Evolutionary conservation across 2,888 invertebrate species (phyloP), one percentile per base, ranked within the genome.

Genomic region (Leucoma salicis): DNA sequence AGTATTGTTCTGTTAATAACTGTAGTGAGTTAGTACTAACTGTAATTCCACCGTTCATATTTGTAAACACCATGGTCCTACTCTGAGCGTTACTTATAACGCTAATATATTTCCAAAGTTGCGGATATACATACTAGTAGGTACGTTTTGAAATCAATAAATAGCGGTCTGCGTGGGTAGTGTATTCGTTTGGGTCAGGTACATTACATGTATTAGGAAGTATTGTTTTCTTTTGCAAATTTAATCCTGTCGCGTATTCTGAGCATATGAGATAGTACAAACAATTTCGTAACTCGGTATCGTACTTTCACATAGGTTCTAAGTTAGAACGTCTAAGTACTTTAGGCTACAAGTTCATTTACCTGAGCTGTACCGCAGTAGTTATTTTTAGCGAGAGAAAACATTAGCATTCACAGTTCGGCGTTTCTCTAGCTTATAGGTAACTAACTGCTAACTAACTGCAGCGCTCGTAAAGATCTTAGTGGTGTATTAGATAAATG

Each of bases 211-310:
- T 16, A 3, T 21, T 21, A 8, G 6, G 6, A 21, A 2, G 27
- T 39, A 37, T 56, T 49, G 49, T 56, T 46, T 25, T 46, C 41
- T 50, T 50, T 49, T 47, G 48, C 53, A 42, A 41, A 51, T 46
- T 45, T 44, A 47, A 59, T 41, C 39, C 31, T 37, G 14, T 45
- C 37, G 45, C 29, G 36, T 49, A 49, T 46, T 56, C 39, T 15
- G 35, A 52, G 37, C 36, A 42, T 27, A 41, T 55, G 40, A 40
- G 34, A 46, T 38, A 45, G 43, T 48, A 41, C 38, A 49, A 64
- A 64, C 65, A 65, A 60, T 65, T 65, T 49, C 32, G 54, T 57
- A 66, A 67, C 71, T 69, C 49, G 57, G 61, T 65, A 66, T 54
- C 51, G 63, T 69, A 65, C 70, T 70, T 63, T 57, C 53, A 49